These are phyloP conservation scores for Pristiophorus japonicus DNA, from an alignment of 2,113 vertebrate species.

Conservation along the genomic window DNA sequence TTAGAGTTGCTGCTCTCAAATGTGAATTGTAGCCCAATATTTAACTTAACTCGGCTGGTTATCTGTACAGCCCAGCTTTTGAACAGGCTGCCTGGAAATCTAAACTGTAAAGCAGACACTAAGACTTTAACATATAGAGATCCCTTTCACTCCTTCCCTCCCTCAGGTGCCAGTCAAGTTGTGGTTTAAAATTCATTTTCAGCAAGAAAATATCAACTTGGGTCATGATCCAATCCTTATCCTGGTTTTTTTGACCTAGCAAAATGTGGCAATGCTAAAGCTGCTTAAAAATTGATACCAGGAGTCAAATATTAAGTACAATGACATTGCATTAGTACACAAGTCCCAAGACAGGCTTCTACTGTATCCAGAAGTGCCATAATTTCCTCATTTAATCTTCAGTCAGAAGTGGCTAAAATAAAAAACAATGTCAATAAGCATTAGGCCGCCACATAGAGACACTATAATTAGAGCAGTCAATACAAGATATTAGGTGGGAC, in stretches of 20 bases:
- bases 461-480: not conserved
- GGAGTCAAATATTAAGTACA: not conserved
- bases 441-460: too few relatives aligned
- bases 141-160: not conserved
- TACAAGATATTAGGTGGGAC: not conserved
- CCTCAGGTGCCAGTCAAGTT: not conserved
- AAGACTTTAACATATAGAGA: not conserved
- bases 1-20: not conserved
- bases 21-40: not conserved
- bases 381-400: not conserved
- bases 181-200: not conserved
- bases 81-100: not conserved
- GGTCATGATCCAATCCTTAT: not conserved
- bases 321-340: not conserved
- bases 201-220: not conserved
- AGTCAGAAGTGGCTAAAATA: conserved; percentile 16
- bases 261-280: not conserved
- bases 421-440: not conserved
- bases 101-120: not conserved
- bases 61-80: not conserved
- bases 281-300: not conserved
- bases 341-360: not conserved
- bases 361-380: not conserved
- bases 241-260: not conserved
- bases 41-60: not conserved